phyloP scores from a whole-genome alignment of 2,888 invertebrate species.

The Macrophya alboannulata region DNA sequence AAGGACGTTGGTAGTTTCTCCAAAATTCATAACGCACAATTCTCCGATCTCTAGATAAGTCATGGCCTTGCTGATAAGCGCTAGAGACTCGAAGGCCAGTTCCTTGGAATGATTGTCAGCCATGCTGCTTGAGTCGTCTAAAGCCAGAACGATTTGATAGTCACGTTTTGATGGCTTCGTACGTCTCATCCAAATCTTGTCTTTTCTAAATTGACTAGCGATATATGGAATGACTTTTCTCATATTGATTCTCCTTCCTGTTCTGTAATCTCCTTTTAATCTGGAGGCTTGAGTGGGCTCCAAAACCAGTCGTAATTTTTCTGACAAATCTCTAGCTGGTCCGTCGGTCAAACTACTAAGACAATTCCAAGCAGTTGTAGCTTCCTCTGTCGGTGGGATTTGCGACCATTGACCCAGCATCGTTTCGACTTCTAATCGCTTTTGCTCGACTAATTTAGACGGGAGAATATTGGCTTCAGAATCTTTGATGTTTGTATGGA shows the following conservation, averaged over 20 bases:
- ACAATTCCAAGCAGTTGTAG: constrained; percentile 83
- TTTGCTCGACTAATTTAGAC: constrained; percentile 63
- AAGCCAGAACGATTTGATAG: constrained; percentile 97
- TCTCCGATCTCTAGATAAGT: constrained; percentile 97
- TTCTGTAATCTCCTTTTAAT: constrained; percentile 96
- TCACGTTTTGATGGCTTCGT: constrained; percentile 97
- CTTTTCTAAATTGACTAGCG: constrained; percentile 99
- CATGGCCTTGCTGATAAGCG: constrained; percentile 93
- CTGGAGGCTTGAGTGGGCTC: constrained; percentile 97
- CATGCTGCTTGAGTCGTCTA: constrained; percentile 98
- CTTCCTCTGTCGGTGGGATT: constrained; percentile 79
- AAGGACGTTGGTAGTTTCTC: constrained; percentile 92
- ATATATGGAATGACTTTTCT: constrained; percentile 99
- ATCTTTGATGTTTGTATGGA: constrained; percentile 85
- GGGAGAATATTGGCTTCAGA: constrained; percentile 57
- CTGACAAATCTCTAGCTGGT: constrained; percentile 93
- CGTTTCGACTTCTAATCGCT: constrained; percentile 71
- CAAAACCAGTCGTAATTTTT: constrained; percentile 95
- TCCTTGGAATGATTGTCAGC: constrained; percentile 94
- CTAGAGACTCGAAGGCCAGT: constrained; percentile 96
- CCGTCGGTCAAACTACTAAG: constrained; percentile 83
- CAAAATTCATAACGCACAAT: constrained; percentile 95
- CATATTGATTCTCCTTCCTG: constrained; percentile 99
- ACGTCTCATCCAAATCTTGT: constrained; percentile 98
- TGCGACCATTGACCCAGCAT: constrained; percentile 73